Evolutionary conservation across 1,140 invertebrate genomes (phyloP).

Genomic region (Polypedilum pembai): DNA sequence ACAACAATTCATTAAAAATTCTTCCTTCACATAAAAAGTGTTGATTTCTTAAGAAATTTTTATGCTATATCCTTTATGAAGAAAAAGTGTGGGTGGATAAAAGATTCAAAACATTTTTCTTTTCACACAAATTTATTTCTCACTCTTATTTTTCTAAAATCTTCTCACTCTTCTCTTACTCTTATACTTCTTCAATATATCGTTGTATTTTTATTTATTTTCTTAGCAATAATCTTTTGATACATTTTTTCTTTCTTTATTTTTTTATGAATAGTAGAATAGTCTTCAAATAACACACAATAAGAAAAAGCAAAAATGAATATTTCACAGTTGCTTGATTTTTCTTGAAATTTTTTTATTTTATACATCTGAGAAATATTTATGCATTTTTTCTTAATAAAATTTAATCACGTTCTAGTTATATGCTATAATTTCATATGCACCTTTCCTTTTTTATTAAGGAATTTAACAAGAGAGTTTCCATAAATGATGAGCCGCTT

Average conservation of each 20-base stretch:
- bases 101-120: conserved; percentile 27
- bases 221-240: conserved; percentile 18
- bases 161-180: neutral
- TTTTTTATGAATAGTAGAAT: neutral
- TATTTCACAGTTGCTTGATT: neutral
- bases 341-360: neutral
- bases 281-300: neutral
- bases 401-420: too few species aligned
- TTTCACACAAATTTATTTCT: neutral
- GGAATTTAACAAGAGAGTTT: neutral
- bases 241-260: neutral
- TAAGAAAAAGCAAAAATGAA: neutral
- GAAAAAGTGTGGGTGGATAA: conserved; percentile 20
- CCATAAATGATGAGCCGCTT: conserved; percentile 11
- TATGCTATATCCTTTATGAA: too few species aligned
- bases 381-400: neutral
- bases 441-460: neutral
- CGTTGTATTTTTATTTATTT: neutral
- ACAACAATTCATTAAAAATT: too few species aligned
- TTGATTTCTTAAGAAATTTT: too few species aligned
- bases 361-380: neutral
- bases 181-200: neutral
- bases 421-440: too few species aligned
- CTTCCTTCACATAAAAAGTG: too few species aligned
- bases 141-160: neutral